phyloP scores from a whole-genome alignment of 2,888 invertebrate species.

The Brachynemurus nebulosus region DNA sequence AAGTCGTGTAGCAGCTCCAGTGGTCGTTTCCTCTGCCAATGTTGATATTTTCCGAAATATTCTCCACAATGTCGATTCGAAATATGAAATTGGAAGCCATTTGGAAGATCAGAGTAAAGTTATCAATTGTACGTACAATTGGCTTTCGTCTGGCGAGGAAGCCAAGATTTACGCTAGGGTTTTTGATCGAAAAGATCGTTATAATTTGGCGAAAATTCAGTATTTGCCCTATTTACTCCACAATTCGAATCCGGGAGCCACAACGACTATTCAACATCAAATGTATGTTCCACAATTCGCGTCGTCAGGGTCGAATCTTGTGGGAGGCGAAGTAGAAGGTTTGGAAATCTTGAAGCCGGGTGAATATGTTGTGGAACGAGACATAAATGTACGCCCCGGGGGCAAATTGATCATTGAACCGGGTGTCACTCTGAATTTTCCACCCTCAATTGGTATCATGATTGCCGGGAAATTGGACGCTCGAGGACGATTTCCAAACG shows the following conservation, averaged over 20 bases:
- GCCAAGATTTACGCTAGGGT: constrained; percentile 58
- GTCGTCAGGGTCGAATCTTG: constrained; percentile 49
- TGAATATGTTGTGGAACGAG: constrained; percentile 82
- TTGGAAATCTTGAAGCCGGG: constrained; percentile 69
- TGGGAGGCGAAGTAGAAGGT: constrained; percentile 90
- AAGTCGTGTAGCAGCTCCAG: constrained; percentile 81
- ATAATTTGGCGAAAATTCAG: constrained; percentile 83
- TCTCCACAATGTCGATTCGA: constrained; percentile 77
- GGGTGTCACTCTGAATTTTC: constrained; percentile 80
- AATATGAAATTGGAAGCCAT: constrained; percentile 92
- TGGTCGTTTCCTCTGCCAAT: constrained; percentile 85
- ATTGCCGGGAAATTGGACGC: constrained; percentile 85
- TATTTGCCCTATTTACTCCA: constrained; percentile 86
- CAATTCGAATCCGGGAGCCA: constrained; percentile 78
- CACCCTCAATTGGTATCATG: constrained; percentile 91
- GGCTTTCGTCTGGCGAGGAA: constrained; percentile 69
- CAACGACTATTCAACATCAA: constrained; percentile 61
- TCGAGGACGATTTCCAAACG: constrained; percentile 61
- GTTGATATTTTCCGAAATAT: constrained; percentile 81
- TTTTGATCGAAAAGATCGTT: constrained; percentile 80
- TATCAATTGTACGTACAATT: constrained; percentile 90
- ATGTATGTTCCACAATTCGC: constrained; percentile 68
- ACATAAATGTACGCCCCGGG: constrained; percentile 89
- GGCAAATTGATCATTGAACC: constrained; percentile 77
- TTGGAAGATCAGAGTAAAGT: constrained; percentile 84